Evolutionary conservation across 1,140 invertebrate species (phyloP), one percentile per base, ranked within the genome.

Genomic region (Drosophila bifasciata): DNA sequence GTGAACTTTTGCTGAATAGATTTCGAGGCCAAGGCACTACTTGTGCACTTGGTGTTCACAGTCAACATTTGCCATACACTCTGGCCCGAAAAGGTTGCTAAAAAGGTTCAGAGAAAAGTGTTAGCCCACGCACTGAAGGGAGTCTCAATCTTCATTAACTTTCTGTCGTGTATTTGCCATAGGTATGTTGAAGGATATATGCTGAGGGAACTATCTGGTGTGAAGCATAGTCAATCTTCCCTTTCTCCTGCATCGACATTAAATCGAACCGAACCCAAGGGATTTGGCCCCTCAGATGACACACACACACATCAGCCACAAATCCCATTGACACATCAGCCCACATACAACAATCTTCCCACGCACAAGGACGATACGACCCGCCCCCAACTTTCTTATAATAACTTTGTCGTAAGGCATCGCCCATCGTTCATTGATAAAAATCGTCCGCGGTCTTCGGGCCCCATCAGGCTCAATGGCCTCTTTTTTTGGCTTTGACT

Each of bases 391-490:
- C 40, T 66, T 74, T 46, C 25, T 48, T 61, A 67, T 80, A 70
- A 79, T 50, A 79, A 52, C 62, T 76, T 32, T 45, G 67, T 46
- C 19, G 23, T 21, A 21, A 21, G 1, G 19, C 39, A 21, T 56
- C 45, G 66, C 74, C 75, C 81, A 85, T 80, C 70, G 67, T 79
- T 72, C 76, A 73, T 86, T 86, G 81, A 86, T 85, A 81, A 86
- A 77, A 86, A 86, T 77, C 60, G 59, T 45, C 39, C 57, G 50
- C 70, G 68, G 7, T 36, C 23, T 41, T 17, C 21, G 50, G 28
- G 8, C 28, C 28, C 28, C 28, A 8, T 9, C 28, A 28, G 28
- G 28, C 28, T 45, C 28, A 9, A 19, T 25, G 23, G 8, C 28
- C 56, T 39, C 59, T 56, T 44, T 17, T n/a, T 41, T 44, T 25